Percentiles rank a stretch among this genome's conserved stretches.
phyloP scores from a whole-genome alignment of 2,888 invertebrate species.

The Tipula unca region DNA sequence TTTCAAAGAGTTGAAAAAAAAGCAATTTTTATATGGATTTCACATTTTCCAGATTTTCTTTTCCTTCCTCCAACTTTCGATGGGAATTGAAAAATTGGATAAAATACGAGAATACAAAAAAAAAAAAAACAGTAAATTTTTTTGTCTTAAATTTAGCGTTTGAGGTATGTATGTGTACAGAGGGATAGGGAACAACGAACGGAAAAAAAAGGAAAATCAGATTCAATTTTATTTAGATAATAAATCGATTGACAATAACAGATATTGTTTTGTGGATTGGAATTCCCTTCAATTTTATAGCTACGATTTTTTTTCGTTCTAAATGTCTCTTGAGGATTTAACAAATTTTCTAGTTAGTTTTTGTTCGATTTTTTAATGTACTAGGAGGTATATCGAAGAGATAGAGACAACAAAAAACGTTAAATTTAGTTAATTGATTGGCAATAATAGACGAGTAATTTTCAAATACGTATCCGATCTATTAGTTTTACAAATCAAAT shows the following conservation, averaged over 20 bases:
- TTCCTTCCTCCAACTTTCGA: background rate
- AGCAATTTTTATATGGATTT: background rate
- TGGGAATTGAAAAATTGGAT: background rate
- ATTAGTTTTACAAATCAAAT: background rate
- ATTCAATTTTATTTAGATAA: conserved; percentile 8
- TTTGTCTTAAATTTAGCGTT: background rate
- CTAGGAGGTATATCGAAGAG: background rate
- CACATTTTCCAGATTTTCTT: background rate
- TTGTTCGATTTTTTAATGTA: background rate
- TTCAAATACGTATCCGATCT: background rate
- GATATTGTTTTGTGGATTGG: background rate
- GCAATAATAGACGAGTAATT: background rate
- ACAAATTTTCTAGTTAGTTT: background rate
- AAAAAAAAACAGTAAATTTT: background rate
- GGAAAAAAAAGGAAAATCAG: background rate
- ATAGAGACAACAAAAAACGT: background rate
- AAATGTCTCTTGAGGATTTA: background rate
- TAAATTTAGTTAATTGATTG: background rate
- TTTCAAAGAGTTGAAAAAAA: background rate
- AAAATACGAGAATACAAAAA: background rate
- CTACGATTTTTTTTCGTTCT: background rate
- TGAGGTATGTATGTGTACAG: background rate
- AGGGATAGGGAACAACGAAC: background rate
- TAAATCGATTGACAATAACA: conserved; percentile 14
- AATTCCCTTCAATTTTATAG: background rate